Evolutionary conservation across 2,797 vertebrate genomes (phyloP), one percentile per base, ranked within the genome.

Genomic region (Kryptopterus vitreolus): DNA sequence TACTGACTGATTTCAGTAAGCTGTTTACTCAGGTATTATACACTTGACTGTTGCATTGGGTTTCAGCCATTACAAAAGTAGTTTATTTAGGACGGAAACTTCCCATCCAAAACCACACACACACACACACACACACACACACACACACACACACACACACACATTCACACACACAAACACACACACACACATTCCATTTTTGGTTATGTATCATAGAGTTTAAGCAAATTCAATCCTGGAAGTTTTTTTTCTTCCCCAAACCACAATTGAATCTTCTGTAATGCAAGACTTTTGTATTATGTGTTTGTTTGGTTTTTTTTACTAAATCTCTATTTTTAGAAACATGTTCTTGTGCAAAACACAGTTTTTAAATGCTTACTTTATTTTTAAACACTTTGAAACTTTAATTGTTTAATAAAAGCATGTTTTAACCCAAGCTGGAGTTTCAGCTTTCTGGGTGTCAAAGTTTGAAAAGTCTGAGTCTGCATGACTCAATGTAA

Each of bases 281-380:
- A 53, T 71, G 31, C 6, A 20, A 3, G 3, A 43, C 20, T 46
- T 68, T 52, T 24, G 38, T 43, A 43, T 1, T 43, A 9, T 16
- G 22, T n/a, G 59, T 24, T 16, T 8, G 33, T 26, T 26, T 74
- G 29, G 11, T 74, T 74, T 71, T 1, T n/a, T 29, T 33, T 11
- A 15, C 5, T 22, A 12, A 38, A 53, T 13, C 48, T 71, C 18
- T 35, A 1, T 20, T 13, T 53, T 53, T 24, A 38, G 11, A 57
- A 31, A 7, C 50, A 15, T 22, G 50, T 53, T 29, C 29, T 72
- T n/a, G 13, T 55, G 5, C 29, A 6, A 50, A 29, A 24, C 53
- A 33, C 13, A 55, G 50, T 52, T 55, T n/a, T 71, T n/a, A 73
- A 12, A 73, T 35, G 70, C n/a, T n/a, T n/a, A n/a, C n/a, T n/a